Evolutionary conservation across 2,113 vertebrate genomes (phyloP).

Genomic region (Aythya baeri): DNA sequence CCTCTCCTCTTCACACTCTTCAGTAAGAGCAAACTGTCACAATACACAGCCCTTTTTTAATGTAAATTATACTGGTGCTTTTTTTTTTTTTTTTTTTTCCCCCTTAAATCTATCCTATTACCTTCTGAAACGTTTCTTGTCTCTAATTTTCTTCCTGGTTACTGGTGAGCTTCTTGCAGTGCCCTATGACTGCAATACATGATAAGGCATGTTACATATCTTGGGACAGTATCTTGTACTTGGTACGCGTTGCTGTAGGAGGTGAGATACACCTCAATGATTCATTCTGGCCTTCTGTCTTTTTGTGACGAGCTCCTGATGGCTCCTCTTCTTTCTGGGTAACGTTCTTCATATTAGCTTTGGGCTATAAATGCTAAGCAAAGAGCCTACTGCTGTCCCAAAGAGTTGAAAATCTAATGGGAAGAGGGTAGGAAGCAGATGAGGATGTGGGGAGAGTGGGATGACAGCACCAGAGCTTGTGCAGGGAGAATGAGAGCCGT

Average conservation of each 20-base stretch:
- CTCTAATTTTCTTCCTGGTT: neutral
- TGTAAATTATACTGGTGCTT: no score
- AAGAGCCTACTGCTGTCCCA: neutral
- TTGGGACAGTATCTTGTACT: accelerated
- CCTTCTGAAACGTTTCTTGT: neutral
- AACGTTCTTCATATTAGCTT: neutral
- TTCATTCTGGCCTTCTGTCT: neutral
- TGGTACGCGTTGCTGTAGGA: neutral
- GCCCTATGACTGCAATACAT: accelerated
- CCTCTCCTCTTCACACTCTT: no score
- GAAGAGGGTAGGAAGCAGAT: neutral
- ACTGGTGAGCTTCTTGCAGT: neutral
- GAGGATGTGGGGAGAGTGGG: neutral
- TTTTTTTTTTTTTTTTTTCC: neutral
- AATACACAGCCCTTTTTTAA: neutral
- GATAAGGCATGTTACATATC: accelerated
- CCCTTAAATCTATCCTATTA: neutral
- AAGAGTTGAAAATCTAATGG: neutral
- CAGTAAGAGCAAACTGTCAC: neutral
- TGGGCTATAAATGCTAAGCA: neutral
- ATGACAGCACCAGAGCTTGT: neutral
- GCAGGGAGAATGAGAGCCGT: neutral
- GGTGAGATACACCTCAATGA: neutral
- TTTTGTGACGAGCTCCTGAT: accelerated
- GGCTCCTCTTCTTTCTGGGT: neutral